A percentile compares a stretch with the other conserved stretches of the same genome.
phyloP scores from a whole-genome alignment of 2,888 invertebrate species.

The Chloroclysta siterata region DNA sequence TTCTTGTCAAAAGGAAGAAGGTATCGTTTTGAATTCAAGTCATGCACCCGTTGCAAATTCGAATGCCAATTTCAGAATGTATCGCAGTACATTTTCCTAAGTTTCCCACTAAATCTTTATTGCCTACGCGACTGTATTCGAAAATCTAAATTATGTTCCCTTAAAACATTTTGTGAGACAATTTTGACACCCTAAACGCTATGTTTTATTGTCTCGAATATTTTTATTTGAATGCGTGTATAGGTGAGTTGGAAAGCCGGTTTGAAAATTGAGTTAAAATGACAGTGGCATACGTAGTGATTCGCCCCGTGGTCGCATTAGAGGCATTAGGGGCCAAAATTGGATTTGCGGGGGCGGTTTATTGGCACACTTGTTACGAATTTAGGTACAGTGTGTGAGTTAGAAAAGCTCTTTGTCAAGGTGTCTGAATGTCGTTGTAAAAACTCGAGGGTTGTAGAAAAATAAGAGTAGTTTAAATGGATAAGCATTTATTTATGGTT shows the following conservation, averaged over 20 bases:
- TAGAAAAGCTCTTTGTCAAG: constrained; percentile 66
- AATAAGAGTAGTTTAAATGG: constrained; percentile 42
- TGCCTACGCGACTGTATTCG: constrained; percentile 72
- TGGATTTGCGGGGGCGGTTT: constrained; percentile 82
- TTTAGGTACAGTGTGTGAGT: constrained; percentile 66
- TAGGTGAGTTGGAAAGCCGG: constrained; percentile 48
- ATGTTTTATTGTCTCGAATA: constrained; percentile 78
- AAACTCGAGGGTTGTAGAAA: constrained; percentile 38
- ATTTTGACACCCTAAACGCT: constrained; percentile 75
- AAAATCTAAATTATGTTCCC: constrained; percentile 65
- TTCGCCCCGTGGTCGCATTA: constrained; percentile 83
- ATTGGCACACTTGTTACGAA: constrained; percentile 83
- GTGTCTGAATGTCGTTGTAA: constrained; percentile 39
- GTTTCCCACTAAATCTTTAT: constrained; percentile 69
- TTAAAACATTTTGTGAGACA: constrained; percentile 64
- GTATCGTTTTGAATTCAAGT: constrained; percentile 33
- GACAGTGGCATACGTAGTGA: constrained; percentile 83
- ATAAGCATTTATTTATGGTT: constrained; percentile 41
- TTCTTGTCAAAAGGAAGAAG: constrained; percentile 18
- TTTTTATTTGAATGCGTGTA: constrained; percentile 71
- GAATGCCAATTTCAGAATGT: constrained; percentile 36
- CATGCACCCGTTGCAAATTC: constrained; percentile 37
- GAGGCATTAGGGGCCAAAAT: constrained; percentile 81
- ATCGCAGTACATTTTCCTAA: constrained; percentile 52
- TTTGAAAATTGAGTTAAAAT: constrained; percentile 84